A percentile compares a stretch with the other conserved stretches of the same genome.
phyloP scores from a whole-genome alignment of 2,113 vertebrate genomes.

The Lepus timidus region DNA sequence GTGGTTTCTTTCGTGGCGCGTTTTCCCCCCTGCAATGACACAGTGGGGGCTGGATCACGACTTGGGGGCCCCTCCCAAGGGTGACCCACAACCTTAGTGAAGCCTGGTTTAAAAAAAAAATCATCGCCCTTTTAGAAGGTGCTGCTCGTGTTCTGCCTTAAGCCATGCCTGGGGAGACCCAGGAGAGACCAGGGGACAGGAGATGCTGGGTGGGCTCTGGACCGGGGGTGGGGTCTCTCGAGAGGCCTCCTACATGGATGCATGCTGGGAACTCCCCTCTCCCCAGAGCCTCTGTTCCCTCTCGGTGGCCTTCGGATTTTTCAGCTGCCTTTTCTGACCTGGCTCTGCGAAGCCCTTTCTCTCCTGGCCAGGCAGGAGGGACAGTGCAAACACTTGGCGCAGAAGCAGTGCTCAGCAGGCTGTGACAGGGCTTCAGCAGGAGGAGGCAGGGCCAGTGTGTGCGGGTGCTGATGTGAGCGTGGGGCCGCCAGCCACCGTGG shows the following conservation, averaged over 20 bases:
- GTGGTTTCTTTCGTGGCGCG: constrained; percentile 74
- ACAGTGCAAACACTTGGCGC: background rate
- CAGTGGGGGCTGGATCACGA: constrained; percentile 72
- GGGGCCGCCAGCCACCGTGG: background rate
- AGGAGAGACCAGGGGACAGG: background rate
- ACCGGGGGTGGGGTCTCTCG: background rate
- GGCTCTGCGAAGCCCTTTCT: background rate
- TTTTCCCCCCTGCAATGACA: constrained; percentile 72
- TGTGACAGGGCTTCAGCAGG: background rate
- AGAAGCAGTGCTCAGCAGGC: background rate
- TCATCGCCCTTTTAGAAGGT: constrained; percentile 74
- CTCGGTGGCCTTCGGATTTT: background rate
- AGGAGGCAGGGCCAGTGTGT: too few species aligned
- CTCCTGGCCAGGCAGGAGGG: background rate
- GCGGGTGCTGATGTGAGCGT: too few species aligned
- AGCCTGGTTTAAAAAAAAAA: constrained; percentile 62
- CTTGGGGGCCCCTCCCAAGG: constrained; percentile 67
- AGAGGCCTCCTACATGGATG: background rate
- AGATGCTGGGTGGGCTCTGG: fast-evolving
- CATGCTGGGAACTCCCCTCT: background rate
- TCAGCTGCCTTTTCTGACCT: background rate
- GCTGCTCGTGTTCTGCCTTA: background rate
- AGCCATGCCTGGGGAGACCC: background rate
- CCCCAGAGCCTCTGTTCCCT: background rate
- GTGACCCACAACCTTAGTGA: constrained; percentile 60